Evolutionary conservation across 2,113 vertebrate species (phyloP).

Genomic region (Siniperca chuatsi): DNA sequence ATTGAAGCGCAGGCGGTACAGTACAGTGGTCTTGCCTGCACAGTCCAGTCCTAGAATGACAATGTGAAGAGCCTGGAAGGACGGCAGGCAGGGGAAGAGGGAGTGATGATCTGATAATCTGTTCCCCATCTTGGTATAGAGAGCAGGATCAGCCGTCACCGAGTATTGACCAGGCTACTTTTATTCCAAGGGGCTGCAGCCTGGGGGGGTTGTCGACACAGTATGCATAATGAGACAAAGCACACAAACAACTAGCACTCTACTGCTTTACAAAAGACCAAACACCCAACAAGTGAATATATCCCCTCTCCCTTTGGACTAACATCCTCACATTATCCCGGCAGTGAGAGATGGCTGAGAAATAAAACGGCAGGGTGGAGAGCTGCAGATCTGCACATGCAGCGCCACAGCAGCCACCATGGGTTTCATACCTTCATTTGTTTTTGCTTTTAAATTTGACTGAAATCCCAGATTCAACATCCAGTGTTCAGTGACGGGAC

Average conservation of each 20-base stretch:
- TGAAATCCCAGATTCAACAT: slow-evolving; percentile 24
- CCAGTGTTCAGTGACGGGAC: background rate
- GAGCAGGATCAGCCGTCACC: slow-evolving; percentile 24
- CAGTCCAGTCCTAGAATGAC: slow-evolving; percentile 94
- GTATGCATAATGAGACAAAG: slow-evolving; percentile 59
- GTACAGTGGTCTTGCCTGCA: slow-evolving; percentile 94
- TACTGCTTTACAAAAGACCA: slow-evolving; percentile 48
- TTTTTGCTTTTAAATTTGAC: slow-evolving; percentile 28
- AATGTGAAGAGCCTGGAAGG: slow-evolving; percentile 93
- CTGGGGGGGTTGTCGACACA: slow-evolving; percentile 55
- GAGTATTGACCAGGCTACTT: slow-evolving; percentile 61
- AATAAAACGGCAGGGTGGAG: slow-evolving; percentile 62
- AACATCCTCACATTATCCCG: slow-evolving; percentile 42
- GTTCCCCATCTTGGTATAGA: slow-evolving; percentile 90
- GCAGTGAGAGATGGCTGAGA: slow-evolving; percentile 57
- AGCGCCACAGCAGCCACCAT: slow-evolving; percentile 38
- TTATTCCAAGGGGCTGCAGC: slow-evolving; percentile 54
- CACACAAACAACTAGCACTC: slow-evolving; percentile 49
- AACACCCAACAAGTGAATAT: slow-evolving; percentile 37
- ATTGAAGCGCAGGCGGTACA: slow-evolving; percentile 94
- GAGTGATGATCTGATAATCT: slow-evolving; percentile 91
- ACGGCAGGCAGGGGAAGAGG: slow-evolving; percentile 88
- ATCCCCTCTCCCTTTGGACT: slow-evolving; percentile 24
- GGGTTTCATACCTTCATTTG: slow-evolving; percentile 72
- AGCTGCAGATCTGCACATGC: slow-evolving; percentile 73